These are phyloP conservation scores for Alces alces DNA, from an alignment of 2,113 vertebrate species.

Conservation along the genomic window DNA sequence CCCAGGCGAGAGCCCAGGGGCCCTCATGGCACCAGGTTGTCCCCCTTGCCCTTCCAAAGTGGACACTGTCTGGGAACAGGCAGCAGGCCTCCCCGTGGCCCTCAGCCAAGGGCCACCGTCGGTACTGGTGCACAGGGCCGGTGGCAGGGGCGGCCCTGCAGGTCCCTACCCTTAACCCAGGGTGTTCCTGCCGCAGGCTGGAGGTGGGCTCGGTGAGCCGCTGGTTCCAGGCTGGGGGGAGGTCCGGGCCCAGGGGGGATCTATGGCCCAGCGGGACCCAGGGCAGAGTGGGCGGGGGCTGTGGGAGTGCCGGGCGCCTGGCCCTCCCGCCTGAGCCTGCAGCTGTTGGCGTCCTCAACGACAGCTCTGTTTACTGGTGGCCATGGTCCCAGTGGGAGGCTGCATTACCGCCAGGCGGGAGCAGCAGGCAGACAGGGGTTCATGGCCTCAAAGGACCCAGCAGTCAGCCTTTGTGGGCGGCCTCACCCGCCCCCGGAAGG, in stretches of 20 bases:
- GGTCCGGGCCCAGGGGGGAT: neutral
- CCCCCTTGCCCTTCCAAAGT: neutral
- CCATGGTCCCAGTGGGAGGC: slow-evolving; percentile 65
- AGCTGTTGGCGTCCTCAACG: neutral
- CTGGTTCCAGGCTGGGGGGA: neutral
- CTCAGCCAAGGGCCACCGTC: neutral
- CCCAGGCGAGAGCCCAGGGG: neutral
- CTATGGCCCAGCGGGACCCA: neutral
- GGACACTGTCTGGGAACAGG: neutral
- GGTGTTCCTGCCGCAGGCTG: too few relatives aligned
- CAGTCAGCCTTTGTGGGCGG: slow-evolving; percentile 38
- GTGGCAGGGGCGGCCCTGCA: too few relatives aligned
- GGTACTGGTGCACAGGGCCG: neutral
- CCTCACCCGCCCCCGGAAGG: slow-evolving; percentile 37
- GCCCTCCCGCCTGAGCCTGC: neutral
- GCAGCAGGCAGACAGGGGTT: slow-evolving; percentile 35
- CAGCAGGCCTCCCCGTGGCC: neutral
- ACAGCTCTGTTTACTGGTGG: slow-evolving; percentile 1
- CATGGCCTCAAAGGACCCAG: slow-evolving; percentile 59
- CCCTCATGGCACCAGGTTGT: neutral
- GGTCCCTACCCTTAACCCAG: neutral
- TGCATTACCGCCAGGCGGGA: slow-evolving; percentile 51
- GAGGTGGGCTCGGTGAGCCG: neutral
- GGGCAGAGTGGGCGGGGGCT: neutral
- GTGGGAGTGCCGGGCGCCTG: neutral